A percentile compares a stretch with the other conserved stretches of the same genome.
Evolutionary conservation across 2,797 vertebrate genomes (phyloP).

Genomic region (Cynopterus sphinx): DNA sequence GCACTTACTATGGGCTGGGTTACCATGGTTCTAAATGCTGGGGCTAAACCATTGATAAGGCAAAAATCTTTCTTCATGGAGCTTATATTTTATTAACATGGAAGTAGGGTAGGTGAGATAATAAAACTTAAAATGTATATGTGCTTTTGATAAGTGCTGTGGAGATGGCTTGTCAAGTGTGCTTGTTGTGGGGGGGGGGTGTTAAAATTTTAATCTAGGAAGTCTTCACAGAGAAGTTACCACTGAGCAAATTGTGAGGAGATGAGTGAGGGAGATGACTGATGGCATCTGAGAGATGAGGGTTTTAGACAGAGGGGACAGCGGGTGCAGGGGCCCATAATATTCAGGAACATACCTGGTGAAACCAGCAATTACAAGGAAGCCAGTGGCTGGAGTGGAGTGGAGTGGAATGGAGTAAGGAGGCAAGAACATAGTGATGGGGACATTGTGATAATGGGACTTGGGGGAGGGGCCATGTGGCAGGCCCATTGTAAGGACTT

Average conservation of each 20-base stretch:
- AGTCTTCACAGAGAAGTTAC: not conserved
- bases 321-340: not conserved
- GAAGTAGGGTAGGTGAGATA: not conserved
- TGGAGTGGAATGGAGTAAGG: not conserved
- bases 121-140: not conserved
- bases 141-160: not conserved
- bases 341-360: not conserved
- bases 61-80: not conserved
- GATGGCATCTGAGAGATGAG: not conserved
- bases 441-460: not conserved
- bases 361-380: not conserved
- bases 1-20: not conserved
- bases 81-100: constrained; percentile 12
- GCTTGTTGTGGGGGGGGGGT: not conserved
- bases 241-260: not conserved
- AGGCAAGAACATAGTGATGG: not conserved
- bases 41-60: not conserved
- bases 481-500: not conserved
- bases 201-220: constrained; percentile 11
- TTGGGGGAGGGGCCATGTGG: no score
- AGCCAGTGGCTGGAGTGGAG: not conserved
- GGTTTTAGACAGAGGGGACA: not conserved
- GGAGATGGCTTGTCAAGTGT: not conserved
- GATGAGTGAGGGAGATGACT: not conserved
- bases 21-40: not conserved